These are phyloP conservation scores for Varanus salvator DNA, from an alignment of 2,113 vertebrate genomes.

Conservation along the genomic window DNA sequence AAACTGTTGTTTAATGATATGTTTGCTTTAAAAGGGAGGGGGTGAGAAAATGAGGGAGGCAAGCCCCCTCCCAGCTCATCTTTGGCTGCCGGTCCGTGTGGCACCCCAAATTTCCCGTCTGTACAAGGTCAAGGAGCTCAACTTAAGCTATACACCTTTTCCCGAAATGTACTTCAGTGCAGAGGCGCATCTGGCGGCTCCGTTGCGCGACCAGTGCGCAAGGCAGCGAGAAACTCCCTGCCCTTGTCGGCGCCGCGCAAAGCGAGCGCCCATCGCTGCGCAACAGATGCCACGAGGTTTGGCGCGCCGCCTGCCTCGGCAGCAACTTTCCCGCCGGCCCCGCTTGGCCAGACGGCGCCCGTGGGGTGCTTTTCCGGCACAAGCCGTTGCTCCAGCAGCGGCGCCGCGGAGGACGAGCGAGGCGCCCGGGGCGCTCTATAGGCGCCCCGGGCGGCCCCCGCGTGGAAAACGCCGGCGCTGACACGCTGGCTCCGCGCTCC, in stretches of 20 bases:
- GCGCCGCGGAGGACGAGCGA: background rate
- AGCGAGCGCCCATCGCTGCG: too few species aligned
- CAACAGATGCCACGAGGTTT: background rate
- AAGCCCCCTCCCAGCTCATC: too few species aligned
- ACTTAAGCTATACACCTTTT: background rate
- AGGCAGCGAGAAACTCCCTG: too few species aligned
- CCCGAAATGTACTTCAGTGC: background rate
- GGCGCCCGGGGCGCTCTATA: background rate
- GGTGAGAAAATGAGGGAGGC: too few species aligned
- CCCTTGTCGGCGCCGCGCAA: too few species aligned
- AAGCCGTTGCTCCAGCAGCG: background rate
- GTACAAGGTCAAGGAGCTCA: too few species aligned
- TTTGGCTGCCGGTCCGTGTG: background rate
- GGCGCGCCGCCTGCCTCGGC: background rate
- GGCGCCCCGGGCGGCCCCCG: background rate
- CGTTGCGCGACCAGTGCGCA: background rate
- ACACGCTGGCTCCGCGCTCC: constrained; percentile 1
- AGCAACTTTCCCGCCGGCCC: background rate
- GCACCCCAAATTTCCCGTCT: background rate
- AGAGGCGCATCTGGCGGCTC: background rate
- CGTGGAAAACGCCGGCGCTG: background rate
- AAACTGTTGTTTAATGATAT: too few species aligned
- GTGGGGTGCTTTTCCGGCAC: background rate
- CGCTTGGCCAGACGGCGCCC: background rate
- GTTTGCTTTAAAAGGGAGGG: too few species aligned